Evolutionary conservation across 2,888 invertebrate species (phyloP), one percentile per base, ranked within the genome.

Genomic region (Dinocampus coccinellae): DNA sequence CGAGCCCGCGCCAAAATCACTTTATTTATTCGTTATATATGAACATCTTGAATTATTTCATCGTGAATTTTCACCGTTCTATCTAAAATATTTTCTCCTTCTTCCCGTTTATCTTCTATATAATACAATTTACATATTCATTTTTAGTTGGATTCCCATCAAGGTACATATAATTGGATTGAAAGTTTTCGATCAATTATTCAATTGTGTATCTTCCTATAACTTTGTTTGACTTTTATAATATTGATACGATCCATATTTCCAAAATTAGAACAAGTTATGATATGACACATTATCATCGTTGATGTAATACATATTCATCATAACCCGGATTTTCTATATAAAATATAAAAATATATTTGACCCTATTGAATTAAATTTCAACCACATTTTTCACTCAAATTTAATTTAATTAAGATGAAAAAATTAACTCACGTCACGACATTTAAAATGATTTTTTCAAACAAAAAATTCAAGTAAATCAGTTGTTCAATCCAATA

Each of bases 211-310:
- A n/a, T 33, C 58, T 29, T 13, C 2, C 10, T 7, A n/a, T 33
- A 3, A 33, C n/a, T 58, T 11, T 39, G 22, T 39, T 2, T 36
- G 39, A 24, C 42, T 33, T 29, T 33, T 33, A 33, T 7, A 33
- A 16, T 6, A 11, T 39, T 13, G n/a, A 13, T 4, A 39, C n/a
- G 3, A 39, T 39, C 4, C 3, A n/a, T n/a, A 2, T 39, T 39
- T 39, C n/a, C 16, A 47, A 62, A 39, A 62, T 36, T 62, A 22
- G 62, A 62, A 22, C 62, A 39, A 62, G 62, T 62, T 62, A 62
- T 62, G n/a, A n/a, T n/a, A n/a, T n/a, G n/a, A n/a, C n/a, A n/a
- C n/a, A n/a, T n/a, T n/a, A n/a, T n/a, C n/a, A n/a, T n/a, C n/a
- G n/a, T n/a, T n/a, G n/a, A n/a, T n/a, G n/a, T n/a, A n/a, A n/a